Percentiles rank a stretch among this genome's conserved stretches.
Evolutionary conservation across 2,888 invertebrate genomes (phyloP).

Genomic region (Exephanes ischioxanthus): DNA sequence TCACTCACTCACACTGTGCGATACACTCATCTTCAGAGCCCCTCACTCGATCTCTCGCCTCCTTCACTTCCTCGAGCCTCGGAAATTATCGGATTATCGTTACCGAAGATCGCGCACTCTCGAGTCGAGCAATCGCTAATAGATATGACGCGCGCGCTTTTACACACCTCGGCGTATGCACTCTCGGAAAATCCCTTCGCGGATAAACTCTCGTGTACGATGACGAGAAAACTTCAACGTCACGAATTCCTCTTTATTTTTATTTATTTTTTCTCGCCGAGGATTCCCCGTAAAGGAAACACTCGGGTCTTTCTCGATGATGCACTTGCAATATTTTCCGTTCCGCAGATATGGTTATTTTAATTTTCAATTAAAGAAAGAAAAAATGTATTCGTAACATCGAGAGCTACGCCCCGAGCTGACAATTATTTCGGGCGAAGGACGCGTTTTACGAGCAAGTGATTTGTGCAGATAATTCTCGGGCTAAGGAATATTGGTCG

Average conservation of each 20-base stretch:
- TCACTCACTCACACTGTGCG: neutral
- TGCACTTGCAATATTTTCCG: neutral
- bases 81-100: slow-evolving; percentile 57
- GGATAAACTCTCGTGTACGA: neutral
- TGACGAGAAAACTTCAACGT: slow-evolving; percentile 24
- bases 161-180: slow-evolving; percentile 9
- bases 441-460: slow-evolving; percentile 24
- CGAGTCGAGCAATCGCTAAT: slow-evolving; percentile 27
- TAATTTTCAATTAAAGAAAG: no score
- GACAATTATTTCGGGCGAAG: slow-evolving; percentile 32
- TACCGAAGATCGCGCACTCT: slow-evolving; percentile 36
- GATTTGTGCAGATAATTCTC: slow-evolving; percentile 5
- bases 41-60: slow-evolving; percentile 11
- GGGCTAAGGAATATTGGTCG: neutral
- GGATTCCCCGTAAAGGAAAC: neutral
- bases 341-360: neutral
- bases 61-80: slow-evolving; percentile 39
- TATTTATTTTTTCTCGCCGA: neutral
- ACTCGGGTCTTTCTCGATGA: slow-evolving; percentile 6
- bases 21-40: slow-evolving; percentile 2
- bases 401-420: neutral
- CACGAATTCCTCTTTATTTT: neutral
- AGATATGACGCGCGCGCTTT: slow-evolving; percentile 42
- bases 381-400: neutral
- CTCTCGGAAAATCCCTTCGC: slow-evolving; percentile 38